Evolutionary conservation across 2,113 vertebrate genomes (phyloP), one percentile per base, ranked within the genome.

Genomic region (Ctenodactylus gundi): DNA sequence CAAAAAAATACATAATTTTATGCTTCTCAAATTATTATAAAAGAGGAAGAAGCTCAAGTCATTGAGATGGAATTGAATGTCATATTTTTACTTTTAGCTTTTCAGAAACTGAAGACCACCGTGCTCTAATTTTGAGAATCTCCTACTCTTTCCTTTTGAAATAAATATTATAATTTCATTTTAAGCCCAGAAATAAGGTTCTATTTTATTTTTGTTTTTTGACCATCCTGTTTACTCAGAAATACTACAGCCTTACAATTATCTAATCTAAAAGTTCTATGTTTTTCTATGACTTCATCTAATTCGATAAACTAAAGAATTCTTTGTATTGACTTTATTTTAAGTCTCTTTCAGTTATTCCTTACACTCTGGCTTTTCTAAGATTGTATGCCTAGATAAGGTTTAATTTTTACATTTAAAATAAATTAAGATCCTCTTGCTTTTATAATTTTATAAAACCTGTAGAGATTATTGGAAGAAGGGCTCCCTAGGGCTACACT

Each of bases 351-450:
- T 87, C n/a, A n/a, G 14, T 62, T 92, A 62, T 18, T 65, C 39
- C 10, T 4, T 75, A 10, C 80, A 17, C 1, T 18, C 9, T 27
- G 80, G 49, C 4, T 88, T 97, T 90, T 67, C 90, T 53, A 62
- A 88, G 90, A 77, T 31, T 36, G 34, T 55, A 21, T 88, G 49
- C 31, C 14, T 77, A n/a, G 64, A 27, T 20, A 55, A 62, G 76
- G 27, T 81, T 85, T 90, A 92, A 75, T 23, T 85, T 55, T 85
- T 68, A 72, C 75, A 31, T 81, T 94, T 1, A 57, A 94, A 34
- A 51, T 65, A 31, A 93, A 51, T 77, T 55, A 65, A 85, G 84
- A 80, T 93, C 0, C 12, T 81, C 57, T 85, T 86, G 20, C 55
- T 58, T 93, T 85, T 29, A 70, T 68, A 62, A n/a, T 93, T 82